Percentiles rank a stretch among this genome's conserved stretches.
Conservation (phyloP, 2,113 vertebrate genomes). For the Theristicus caerulescens region DNA sequence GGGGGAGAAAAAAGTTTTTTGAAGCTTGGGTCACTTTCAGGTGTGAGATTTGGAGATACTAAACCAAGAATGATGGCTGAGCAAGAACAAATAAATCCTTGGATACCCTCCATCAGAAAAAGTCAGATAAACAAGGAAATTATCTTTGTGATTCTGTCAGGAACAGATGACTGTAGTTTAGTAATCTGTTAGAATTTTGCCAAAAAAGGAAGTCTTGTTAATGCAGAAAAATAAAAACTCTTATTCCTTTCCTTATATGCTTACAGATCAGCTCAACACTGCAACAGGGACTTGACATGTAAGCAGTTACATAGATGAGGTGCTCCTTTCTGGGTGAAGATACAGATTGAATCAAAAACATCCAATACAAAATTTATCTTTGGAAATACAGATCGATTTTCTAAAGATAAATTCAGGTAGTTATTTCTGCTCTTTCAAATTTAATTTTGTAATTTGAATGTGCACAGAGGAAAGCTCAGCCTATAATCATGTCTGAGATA, state of each 20-base stretch:
- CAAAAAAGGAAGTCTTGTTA: neutral
- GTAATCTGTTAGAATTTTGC: neutral
- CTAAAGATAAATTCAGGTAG: neutral
- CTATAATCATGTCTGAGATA: neutral
- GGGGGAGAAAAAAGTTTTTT: neutral
- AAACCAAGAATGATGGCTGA: neutral
- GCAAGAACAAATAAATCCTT: neutral
- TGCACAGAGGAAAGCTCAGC: neutral
- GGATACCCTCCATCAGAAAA: neutral
- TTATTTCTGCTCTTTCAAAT: neutral
- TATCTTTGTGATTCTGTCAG: neutral
- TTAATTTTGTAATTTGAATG: neutral
- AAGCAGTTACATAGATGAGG: neutral
- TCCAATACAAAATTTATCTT: neutral
- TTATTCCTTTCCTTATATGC: neutral
- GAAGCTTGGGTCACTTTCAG: neutral
- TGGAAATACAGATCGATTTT: neutral
- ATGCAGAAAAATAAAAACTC: neutral
- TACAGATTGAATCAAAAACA: neutral
- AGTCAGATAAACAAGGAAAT: constrained; percentile 30
- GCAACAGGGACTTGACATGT: neutral
- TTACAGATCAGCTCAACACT: neutral
- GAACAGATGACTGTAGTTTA: constrained; percentile 7
- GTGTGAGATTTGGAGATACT: neutral
- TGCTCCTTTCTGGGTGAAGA: neutral